Evolutionary conservation across 2,113 vertebrate genomes (phyloP).

Genomic region (Cheirogaleus medius): DNA sequence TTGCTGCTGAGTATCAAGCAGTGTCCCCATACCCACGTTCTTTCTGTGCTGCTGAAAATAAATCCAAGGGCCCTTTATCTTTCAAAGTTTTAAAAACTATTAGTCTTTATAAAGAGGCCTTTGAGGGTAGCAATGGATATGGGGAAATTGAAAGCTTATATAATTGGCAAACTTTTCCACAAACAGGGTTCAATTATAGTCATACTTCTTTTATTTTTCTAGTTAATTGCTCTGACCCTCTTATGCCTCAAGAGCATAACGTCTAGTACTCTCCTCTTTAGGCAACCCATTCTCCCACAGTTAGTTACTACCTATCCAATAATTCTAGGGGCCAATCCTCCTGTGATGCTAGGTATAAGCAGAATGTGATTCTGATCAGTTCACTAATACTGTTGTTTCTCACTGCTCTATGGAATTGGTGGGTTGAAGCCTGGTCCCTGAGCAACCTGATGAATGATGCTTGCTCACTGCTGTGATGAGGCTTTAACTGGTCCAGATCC

Average conservation of each 20-base stretch:
- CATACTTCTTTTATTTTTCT: neutral
- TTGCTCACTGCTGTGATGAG: neutral
- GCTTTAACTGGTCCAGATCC: neutral
- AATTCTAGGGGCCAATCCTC: neutral
- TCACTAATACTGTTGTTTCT: neutral
- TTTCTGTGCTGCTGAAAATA: constrained; percentile 43
- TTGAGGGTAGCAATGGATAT: constrained; percentile 14
- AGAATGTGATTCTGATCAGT: neutral
- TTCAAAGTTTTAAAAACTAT: constrained; percentile 37
- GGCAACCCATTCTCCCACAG: neutral
- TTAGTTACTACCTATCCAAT: neutral
- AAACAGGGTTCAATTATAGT: constrained; percentile 12
- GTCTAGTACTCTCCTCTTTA: neutral
- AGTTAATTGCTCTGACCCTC: neutral
- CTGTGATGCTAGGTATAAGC: neutral
- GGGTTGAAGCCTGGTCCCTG: neutral
- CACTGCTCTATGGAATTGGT: neutral
- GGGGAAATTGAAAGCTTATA: neutral
- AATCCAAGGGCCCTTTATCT: constrained; percentile 12
- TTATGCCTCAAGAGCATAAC: neutral
- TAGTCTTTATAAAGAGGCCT: neutral
- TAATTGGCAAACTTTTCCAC: constrained; percentile 11
- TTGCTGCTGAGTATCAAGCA: constrained; percentile 43
- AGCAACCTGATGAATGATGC: neutral
- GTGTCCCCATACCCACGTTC: neutral